Conservation (phyloP, 2,113 vertebrate genomes). For the Thalassoma bifasciatum region DNA sequence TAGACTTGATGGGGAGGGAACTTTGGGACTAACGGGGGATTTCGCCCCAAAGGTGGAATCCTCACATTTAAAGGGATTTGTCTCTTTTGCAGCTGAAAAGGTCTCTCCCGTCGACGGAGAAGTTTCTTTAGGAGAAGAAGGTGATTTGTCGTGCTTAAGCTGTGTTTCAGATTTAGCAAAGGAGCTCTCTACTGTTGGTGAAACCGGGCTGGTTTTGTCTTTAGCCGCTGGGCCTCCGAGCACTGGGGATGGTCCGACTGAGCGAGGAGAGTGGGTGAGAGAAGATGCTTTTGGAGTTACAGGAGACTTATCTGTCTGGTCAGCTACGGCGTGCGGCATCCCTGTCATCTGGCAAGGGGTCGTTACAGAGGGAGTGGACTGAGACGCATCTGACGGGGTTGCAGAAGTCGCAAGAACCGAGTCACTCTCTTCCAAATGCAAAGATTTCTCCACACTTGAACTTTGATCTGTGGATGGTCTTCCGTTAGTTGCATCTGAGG, state of each 20-base stretch:
- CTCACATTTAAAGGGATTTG: slow-evolving; percentile 80
- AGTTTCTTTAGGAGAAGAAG: slow-evolving; percentile 62
- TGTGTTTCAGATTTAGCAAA: slow-evolving; percentile 44
- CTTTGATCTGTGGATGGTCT: slow-evolving; percentile 79
- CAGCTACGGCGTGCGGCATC: slow-evolving; percentile 55
- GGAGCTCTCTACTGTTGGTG: slow-evolving; percentile 40
- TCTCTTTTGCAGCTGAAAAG: slow-evolving; percentile 67
- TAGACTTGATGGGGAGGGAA: slow-evolving; percentile 63
- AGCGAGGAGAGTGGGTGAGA: slow-evolving; percentile 85
- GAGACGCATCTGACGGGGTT: slow-evolving; percentile 93
- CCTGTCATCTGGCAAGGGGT: slow-evolving; percentile 90
- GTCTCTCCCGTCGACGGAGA: slow-evolving; percentile 64
- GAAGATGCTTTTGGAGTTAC: slow-evolving; percentile 85
- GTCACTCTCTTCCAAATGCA: slow-evolving; percentile 87
- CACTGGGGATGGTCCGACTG: slow-evolving; percentile 79
- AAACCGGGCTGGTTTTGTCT: slow-evolving; percentile 54
- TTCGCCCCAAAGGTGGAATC: slow-evolving; percentile 83
- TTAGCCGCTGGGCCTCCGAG: slow-evolving; percentile 49
- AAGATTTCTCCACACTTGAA: slow-evolving; percentile 81
- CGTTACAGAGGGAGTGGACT: slow-evolving; percentile 92
- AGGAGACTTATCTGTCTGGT: slow-evolving; percentile 70
- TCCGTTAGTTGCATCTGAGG: slow-evolving; percentile 84
- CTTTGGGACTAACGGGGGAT: slow-evolving; percentile 75
- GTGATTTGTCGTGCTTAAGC: slow-evolving; percentile 57
- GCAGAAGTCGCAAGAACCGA: slow-evolving; percentile 87